Conservation (phyloP, 1,140 invertebrate genomes). For the Mya arenaria region DNA sequence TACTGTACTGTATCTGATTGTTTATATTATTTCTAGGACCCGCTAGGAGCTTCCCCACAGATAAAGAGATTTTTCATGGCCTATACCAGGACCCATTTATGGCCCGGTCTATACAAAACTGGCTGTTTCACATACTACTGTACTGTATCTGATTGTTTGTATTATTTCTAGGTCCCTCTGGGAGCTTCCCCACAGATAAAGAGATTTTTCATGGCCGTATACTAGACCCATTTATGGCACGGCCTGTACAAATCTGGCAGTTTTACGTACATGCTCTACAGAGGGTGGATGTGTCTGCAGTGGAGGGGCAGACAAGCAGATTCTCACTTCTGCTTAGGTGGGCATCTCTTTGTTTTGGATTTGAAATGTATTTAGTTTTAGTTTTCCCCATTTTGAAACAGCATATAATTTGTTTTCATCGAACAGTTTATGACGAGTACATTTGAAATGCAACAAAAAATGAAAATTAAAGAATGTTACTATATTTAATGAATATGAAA, state of each 20-base stretch:
- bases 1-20: no score
- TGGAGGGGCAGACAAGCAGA: constrained; percentile 79
- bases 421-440: no score
- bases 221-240: constrained; percentile 78
- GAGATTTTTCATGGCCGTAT: constrained; percentile 81
- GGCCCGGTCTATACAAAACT: constrained; percentile 77
- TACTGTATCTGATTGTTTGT: no score
- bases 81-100: constrained; percentile 79
- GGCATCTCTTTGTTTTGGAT: no score
- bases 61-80: constrained; percentile 80
- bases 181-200: constrained; percentile 80
- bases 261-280: constrained; percentile 80
- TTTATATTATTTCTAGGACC: no score
- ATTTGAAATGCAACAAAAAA: no score
- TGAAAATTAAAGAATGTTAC: no score
- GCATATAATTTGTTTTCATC: no score
- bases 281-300: constrained; percentile 80
- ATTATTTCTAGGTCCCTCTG: constrained; percentile 78
- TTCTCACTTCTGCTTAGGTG: constrained; percentile 80
- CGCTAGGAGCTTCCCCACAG: constrained; percentile 77
- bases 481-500: no score
- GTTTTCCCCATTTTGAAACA: no score
- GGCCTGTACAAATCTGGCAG: constrained; percentile 81
- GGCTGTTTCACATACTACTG: constrained; percentile 77
- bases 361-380: no score